phyloP scores from a whole-genome alignment of 2,797 vertebrate genomes.

The Anisognathus igniventris region DNA sequence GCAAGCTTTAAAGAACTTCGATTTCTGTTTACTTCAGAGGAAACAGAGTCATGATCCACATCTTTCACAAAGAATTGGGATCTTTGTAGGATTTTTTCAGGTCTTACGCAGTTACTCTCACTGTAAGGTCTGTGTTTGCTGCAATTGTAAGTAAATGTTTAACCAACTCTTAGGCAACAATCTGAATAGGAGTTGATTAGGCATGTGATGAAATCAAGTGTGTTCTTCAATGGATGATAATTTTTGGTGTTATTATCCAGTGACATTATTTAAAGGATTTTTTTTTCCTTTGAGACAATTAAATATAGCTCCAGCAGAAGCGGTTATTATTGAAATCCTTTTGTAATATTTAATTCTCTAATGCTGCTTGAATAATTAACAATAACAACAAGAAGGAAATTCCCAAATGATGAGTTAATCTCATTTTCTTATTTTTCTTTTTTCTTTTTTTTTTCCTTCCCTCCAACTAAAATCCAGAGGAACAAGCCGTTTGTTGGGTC shows the following conservation, averaged over 20 bases:
- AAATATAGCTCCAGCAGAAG: neutral
- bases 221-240: neutral
- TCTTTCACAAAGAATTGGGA: neutral
- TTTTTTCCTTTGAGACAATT: neutral
- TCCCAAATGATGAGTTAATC: conserved; percentile 1
- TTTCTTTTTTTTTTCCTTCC: neutral
- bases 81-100: neutral
- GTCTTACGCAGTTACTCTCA: neutral
- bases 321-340: neutral
- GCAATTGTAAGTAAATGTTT: neutral
- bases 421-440: neutral
- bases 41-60: neutral
- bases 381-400: neutral
- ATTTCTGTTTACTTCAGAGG: neutral
- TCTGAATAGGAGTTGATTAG: neutral
- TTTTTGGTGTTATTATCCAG: neutral
- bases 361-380: neutral
- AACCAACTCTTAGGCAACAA: neutral
- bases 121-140: neutral
- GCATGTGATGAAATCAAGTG: neutral
- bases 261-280: neutral
- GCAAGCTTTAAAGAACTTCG: neutral
- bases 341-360: neutral
- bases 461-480: neutral
- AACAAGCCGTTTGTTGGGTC: neutral